Evolutionary conservation across 2,113 vertebrate genomes (phyloP), one percentile per base, ranked within the genome.

Genomic region (Ceyx cyanopectus): DNA sequence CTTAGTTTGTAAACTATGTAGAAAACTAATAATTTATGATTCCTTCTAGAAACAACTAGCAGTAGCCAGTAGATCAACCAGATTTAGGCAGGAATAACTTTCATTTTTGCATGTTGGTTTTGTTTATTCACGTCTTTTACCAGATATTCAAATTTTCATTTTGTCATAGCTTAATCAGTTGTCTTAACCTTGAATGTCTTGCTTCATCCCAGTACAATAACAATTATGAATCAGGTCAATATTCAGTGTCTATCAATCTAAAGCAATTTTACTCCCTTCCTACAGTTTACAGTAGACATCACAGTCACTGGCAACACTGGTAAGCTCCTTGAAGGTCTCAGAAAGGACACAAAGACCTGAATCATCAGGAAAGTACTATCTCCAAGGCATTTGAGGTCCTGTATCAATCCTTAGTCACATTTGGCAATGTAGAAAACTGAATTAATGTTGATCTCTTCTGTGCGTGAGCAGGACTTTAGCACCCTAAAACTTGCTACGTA

Each of bases 371-470:
- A 72, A 56, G 10, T 43, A 43, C 24, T 56, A 29, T 14, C 48
- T 87, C 53, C 24, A 46, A 34, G 16, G 15, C 0, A 1, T 15
- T 15, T 63, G n/a, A 29, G 69, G 57, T 68, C 18, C 50, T 11
- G 0, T 22, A 10, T 68, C 15, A 24, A 32, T 27, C 43, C 40
- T 60, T 40, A 68, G 30, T 29, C 15, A 6, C 21, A 21, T 0
- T 1, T 5, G 41, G 60, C 24, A 73, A 8, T 22, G 14, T 14
- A 73, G 46, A 61, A 32, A 5, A 46, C 70, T 69, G 24, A 89
- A 84, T 48, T 41, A 62, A 53, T 45, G 12, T 78, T 89, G 14
- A 19, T 34, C 34, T 48, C n/a, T 56, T 78, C 57, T 50, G 40
- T 30, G 18, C 14, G 9, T 79, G 54, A 65, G 5, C 15, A 61